These are phyloP conservation scores for Rachycentron canadum DNA, from an alignment of 2,797 vertebrate species.

Conservation along the genomic window DNA sequence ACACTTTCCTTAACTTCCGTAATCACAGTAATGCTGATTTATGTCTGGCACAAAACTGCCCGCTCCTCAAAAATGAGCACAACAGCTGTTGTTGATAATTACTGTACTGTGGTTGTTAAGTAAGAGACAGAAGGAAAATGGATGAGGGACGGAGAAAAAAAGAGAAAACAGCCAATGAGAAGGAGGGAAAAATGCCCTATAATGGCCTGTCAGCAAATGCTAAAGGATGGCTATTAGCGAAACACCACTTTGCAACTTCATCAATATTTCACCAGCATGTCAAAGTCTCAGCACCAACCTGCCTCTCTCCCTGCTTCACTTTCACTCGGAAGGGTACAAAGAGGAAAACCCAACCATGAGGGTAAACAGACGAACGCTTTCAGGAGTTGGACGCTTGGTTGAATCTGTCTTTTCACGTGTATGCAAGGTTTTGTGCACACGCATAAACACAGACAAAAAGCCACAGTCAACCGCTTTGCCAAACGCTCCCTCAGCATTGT, in stretches of 20 bases:
- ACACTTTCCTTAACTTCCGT: not conserved
- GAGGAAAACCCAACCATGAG: slow-evolving; percentile 26
- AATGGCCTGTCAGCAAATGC: slow-evolving; percentile 74
- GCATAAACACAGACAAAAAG: not conserved
- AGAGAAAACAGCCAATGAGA: slow-evolving; percentile 56
- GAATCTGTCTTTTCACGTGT: slow-evolving; percentile 28
- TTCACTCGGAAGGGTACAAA: not conserved
- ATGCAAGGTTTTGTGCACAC: not conserved
- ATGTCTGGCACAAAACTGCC: slow-evolving; percentile 32
- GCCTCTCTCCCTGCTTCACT: slow-evolving; percentile 11
- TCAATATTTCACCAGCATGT: slow-evolving; percentile 80
- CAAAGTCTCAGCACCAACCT: slow-evolving; percentile 51
- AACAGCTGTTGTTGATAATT: slow-evolving; percentile 68
- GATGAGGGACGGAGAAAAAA: slow-evolving; percentile 18
- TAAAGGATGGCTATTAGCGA: slow-evolving; percentile 77
- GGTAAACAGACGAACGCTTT: slow-evolving; percentile 16
- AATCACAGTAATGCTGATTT: slow-evolving; percentile 23
- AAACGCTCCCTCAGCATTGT: slow-evolving; percentile 17
- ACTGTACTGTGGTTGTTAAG: slow-evolving; percentile 54
- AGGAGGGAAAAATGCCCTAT: slow-evolving; percentile 48
- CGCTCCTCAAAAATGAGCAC: slow-evolving; percentile 29
- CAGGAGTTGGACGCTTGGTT: slow-evolving; percentile 12
- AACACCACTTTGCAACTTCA: slow-evolving; percentile 77
- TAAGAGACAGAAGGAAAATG: slow-evolving; percentile 48
- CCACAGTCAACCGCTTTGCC: not conserved